Conservation (phyloP, 2,888 invertebrate genomes). For the Pegoplata infirma region DNA sequence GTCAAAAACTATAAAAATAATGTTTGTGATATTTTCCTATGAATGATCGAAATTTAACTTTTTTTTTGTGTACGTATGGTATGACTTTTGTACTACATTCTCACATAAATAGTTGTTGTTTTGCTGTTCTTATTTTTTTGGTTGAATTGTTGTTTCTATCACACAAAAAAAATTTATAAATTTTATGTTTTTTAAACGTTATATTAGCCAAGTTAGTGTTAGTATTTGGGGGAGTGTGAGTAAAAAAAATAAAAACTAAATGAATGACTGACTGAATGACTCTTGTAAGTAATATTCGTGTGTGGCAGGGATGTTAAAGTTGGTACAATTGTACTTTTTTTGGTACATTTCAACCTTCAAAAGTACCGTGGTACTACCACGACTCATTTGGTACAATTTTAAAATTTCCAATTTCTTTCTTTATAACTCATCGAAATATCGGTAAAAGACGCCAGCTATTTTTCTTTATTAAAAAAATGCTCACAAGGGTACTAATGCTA, state of each 20-base stretch:
- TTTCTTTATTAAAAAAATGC: too few species aligned
- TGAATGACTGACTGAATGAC: neutral
- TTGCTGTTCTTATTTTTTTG: slow-evolving; percentile 5
- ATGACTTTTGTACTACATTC: slow-evolving; percentile 16
- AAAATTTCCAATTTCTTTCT: too few species aligned
- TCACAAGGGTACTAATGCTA: too few species aligned
- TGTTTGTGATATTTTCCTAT: slow-evolving; percentile 61
- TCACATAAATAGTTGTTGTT: too few species aligned
- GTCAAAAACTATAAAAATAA: slow-evolving; percentile 62
- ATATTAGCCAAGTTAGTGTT: slow-evolving; percentile 30
- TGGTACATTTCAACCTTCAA: too few species aligned
- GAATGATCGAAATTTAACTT: slow-evolving; percentile 58
- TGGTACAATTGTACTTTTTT: too few species aligned
- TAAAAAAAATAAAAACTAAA: neutral
- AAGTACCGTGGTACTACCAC: too few species aligned
- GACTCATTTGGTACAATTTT: too few species aligned
- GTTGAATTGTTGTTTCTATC: neutral
- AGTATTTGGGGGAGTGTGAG: slow-evolving; percentile 12
- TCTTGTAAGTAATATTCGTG: slow-evolving; percentile 25
- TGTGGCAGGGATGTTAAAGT: too few species aligned
- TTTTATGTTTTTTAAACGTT: slow-evolving; percentile 29
- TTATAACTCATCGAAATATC: too few species aligned
- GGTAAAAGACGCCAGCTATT: too few species aligned
- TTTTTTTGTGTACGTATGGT: too few species aligned
- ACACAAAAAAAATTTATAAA: slow-evolving; percentile 1